Evolutionary conservation across 1,140 invertebrate genomes (phyloP), one percentile per base, ranked within the genome.

Genomic region (Platyscapa corneri): DNA sequence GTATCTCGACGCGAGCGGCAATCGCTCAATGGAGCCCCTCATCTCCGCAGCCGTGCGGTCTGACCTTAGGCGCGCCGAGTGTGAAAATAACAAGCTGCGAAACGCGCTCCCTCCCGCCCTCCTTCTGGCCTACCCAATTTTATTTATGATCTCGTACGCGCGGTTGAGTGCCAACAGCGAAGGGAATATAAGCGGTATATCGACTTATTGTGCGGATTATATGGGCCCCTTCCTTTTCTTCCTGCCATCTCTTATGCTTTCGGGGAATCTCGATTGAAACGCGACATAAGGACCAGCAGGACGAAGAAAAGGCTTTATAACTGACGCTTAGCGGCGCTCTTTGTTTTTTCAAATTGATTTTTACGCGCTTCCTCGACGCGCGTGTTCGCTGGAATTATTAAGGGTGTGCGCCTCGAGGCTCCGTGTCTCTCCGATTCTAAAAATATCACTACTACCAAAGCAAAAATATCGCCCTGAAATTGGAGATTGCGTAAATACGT

Each of bases 11-110:
- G 18, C 16, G 3, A 5, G n/a, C 20, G 37, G 46, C 67, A 64
- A 80, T 74, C 60, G 83, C 83, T 84, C 83, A 72, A 79, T 67
- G 37, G 78, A 20, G 60, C 64, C 64, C 30, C 72, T 32, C 72
- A 18, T 49, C 60, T n/a, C 84, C 65, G 34, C 77, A 75, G 27
- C 23, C 79, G n/a, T 85, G 84, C 60, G 84, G 84, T 86, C 72
- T 82, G 84, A 86, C 84, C 84, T 86, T 39, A 79, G 85, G 86
- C 84, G 86, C 85, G 75, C 80, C 74, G 87, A 87, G 89, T 89
- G 89, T 86, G 89, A 90, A 90, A 91, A 90, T 91, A 91, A 91
- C 91, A 91, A 91, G 90, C 89, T 89, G 82, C 88, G 85, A 76
- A 37, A 76, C n/a, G 27, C 34, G 60, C 30, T 77, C 30, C 37